Conservation (phyloP, 2,888 invertebrate species). For the Corbicula japonica region DNA sequence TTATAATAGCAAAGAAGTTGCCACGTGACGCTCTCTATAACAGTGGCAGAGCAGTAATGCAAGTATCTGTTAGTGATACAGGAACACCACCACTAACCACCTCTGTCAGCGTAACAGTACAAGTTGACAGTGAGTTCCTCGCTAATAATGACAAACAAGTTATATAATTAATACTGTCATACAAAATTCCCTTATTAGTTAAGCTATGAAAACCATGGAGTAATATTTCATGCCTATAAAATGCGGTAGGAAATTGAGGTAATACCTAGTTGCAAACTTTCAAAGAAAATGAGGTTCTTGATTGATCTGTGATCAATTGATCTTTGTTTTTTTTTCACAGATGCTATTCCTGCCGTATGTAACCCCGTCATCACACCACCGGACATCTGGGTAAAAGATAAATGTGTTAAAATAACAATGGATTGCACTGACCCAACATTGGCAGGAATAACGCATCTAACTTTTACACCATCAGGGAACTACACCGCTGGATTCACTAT, state of each 20-base stretch:
- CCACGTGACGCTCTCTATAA: slow-evolving; percentile 41
- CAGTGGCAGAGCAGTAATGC: slow-evolving; percentile 27
- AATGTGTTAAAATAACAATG: slow-evolving; percentile 61
- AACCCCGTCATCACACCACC: slow-evolving; percentile 55
- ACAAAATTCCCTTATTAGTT: no score
- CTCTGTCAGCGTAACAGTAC: slow-evolving; percentile 17
- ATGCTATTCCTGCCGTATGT: slow-evolving; percentile 50
- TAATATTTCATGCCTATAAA: no score
- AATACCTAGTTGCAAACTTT: no score
- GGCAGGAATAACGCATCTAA: slow-evolving; percentile 15
- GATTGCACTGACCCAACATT: slow-evolving; percentile 64
- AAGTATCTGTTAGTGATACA: slow-evolving; percentile 32
- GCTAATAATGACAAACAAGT: no score
- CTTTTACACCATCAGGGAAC: slow-evolving; percentile 15
- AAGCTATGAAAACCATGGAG: no score
- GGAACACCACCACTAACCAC: slow-evolving; percentile 33
- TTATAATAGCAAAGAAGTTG: slow-evolving; percentile 31
- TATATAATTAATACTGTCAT: no score
- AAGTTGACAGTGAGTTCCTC: slow-evolving; percentile 53
- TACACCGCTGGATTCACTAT: slow-evolving; percentile 7
- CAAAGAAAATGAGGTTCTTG: no score
- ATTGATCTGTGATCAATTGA: no score
- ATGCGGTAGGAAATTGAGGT: no score
- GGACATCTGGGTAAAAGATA: slow-evolving; percentile 55
- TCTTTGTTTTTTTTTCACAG: slow-evolving; percentile 58